Evolutionary conservation across 2,797 vertebrate species (phyloP), one percentile per base, ranked within the genome.

Genomic region (Ctenosaura bakeri): DNA sequence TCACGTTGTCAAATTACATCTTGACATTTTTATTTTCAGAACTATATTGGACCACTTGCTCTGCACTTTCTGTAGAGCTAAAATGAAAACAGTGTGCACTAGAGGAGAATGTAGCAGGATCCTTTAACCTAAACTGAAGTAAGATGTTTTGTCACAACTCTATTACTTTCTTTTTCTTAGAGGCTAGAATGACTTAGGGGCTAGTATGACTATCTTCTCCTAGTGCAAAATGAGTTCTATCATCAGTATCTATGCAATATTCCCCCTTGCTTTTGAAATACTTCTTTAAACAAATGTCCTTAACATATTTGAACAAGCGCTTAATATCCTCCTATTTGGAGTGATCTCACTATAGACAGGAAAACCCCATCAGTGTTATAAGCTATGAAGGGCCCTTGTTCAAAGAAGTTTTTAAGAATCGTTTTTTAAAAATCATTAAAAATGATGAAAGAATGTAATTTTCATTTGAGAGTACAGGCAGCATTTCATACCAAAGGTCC

Each of bases 1-100:
- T 90, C 93, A 85, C 88, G 92, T 76, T 76, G 85, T 52, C 54
- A 88, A 91, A 81, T 91, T 92, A 83, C 42, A 54, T 91, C 87
- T 94, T 87, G 73, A 74, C 35, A 56, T 56, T 74, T 86, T 76
- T 86, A 74, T 76, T 59, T 76, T 74, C n/a, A 74, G 50, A 87
- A 78, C 42, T 12, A 50, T 62, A 64, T 50, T 66, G 26, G n/a
- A 84, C 56, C 38, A 83, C 29, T 83, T 62, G 69, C 29, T 64
- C 71, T 22, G 76, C 20, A 26, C 54, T 32, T 76, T 59, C 16
- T 59, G 9, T 87, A 89, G n/a, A 29, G 92, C 26, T 50, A 83
- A 73, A n/a, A 56, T 62, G 18, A 85, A 87, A 54, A 88, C 83
- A 62, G 16, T 22, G 5, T 83, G 88, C 42, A 86, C 91, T 87